These are phyloP conservation scores for Chironex yamaguchii DNA, from an alignment of 30 jellyfish, hydroid and myxozoan genomes.

Conservation along the genomic window DNA sequence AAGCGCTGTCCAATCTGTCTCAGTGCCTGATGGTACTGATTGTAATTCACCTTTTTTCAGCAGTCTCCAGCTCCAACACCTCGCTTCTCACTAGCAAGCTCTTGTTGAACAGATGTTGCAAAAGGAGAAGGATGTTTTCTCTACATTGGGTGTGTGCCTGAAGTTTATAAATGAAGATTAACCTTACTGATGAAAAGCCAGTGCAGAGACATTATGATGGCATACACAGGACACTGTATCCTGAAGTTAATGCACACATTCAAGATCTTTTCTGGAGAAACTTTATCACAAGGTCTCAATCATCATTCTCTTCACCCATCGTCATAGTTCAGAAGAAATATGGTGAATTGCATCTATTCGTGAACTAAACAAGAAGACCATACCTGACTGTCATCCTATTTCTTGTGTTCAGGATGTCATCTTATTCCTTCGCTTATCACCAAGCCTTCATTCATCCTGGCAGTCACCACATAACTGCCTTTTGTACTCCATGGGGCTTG, in stretches of 20 bases:
- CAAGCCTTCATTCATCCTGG: constrained; percentile 52
- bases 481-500: constrained; percentile 73
- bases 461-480: constrained; percentile 34
- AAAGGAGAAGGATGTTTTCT: neutral
- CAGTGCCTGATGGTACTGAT: neutral
- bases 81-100: neutral
- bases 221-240: constrained; percentile 26
- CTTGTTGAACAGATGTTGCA: neutral
- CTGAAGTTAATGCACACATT: constrained; percentile 48
- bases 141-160: neutral
- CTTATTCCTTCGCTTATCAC: constrained; percentile 47
- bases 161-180: neutral
- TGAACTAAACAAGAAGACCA: constrained; percentile 26
- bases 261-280: neutral
- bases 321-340: constrained; percentile 45
- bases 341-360: constrained; percentile 23
- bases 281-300: constrained; percentile 5
- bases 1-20: neutral
- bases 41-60: neutral
- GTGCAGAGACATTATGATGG: constrained; percentile 10
- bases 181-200: constrained; percentile 19
- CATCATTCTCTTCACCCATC: constrained; percentile 34
- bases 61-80: neutral
- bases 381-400: constrained; percentile 40
- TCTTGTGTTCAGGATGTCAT: constrained; percentile 21